phyloP scores from a whole-genome alignment of 1,140 invertebrate species.

The Ectropis grisescens region DNA sequence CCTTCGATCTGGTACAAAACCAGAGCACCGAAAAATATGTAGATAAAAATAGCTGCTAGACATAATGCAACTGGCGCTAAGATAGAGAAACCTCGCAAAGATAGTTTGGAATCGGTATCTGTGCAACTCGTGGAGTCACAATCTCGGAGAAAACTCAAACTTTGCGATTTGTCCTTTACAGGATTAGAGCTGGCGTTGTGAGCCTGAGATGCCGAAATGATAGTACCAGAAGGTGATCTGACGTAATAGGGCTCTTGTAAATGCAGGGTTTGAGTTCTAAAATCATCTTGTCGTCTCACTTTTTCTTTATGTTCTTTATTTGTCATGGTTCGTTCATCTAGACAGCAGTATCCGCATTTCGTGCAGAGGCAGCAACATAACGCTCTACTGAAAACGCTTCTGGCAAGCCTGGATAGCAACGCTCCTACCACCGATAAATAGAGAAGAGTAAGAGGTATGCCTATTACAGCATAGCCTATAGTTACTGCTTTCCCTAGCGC shows the following conservation, averaged over 20 bases:
- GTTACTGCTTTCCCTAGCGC: slow-evolving; percentile 87
- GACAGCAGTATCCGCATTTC: slow-evolving; percentile 88
- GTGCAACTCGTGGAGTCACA: slow-evolving; percentile 79
- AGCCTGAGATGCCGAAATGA: slow-evolving; percentile 66
- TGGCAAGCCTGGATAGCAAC: slow-evolving; percentile 85
- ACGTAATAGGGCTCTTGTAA: slow-evolving; percentile 87
- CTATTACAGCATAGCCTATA: slow-evolving; percentile 89
- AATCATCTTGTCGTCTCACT: slow-evolving; percentile 81
- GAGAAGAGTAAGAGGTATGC: slow-evolving; percentile 92
- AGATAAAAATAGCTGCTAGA: slow-evolving; percentile 84
- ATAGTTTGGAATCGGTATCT: slow-evolving; percentile 80
- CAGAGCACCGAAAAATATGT: slow-evolving; percentile 89
- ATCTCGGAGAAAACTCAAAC: slow-evolving; percentile 62
- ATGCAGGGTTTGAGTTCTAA: slow-evolving; percentile 76
- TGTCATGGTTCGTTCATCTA: slow-evolving; percentile 84
- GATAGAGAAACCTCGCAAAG: slow-evolving; percentile 80
- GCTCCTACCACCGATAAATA: slow-evolving; percentile 89
- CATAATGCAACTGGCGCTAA: slow-evolving; percentile 83
- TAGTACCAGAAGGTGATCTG: slow-evolving; percentile 74
- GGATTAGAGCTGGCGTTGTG: slow-evolving; percentile 70
- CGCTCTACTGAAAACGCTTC: slow-evolving; percentile 88
- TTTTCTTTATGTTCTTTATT: slow-evolving; percentile 84
- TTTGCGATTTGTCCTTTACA: slow-evolving; percentile 68
- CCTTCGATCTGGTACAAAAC: slow-evolving; percentile 88
- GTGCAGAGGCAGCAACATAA: slow-evolving; percentile 87